Evolutionary conservation across 1,140 invertebrate species (phyloP), one percentile per base, ranked within the genome.

Genomic region (Rhopalosiphum maidis): DNA sequence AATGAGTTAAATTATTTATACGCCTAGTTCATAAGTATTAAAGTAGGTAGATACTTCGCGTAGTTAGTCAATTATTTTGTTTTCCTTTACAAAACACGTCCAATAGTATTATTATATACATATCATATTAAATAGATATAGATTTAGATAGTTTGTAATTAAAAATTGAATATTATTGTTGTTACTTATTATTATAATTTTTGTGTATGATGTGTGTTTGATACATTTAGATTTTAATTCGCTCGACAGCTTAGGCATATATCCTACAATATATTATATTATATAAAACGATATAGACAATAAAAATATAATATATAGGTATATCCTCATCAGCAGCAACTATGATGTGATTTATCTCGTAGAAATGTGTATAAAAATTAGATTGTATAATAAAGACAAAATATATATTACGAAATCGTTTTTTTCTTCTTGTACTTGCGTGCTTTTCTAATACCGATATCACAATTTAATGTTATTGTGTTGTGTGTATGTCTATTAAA

Each of bases 291-390:
- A 30, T 60, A 21, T 60, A 91, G 54, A 41, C 21, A 35, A 55
- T 30, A n/a, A 60, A 68, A 60, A 15, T 91, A 91, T 91, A 46
- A 46, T 46, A 83, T 87, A 35, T 87, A 87, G 83, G 85, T 87
- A 89, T 41, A 30, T 85, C 46, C 91, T 92, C 91, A 92, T 92
- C 91, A 41, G 91, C 91, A 54, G 48, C 91, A 54, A 92, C 91
- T 92, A 82, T 92, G 91, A 92, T 92, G 91, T 35, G 91, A 92
- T 85, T 92, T 92, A 92, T 92, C 91, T 91, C 91, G 91, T 92
- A 92, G 77, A 54, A 92, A 92, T 54, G 43, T 92, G 91, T 92
- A 92, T 92, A 92, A 92, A 83, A 37, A 30, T 41, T 92, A 92
- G 68, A 37, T 83, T 91, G 90, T 83, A 83, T 51, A 91, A 82